phyloP scores from a whole-genome alignment of 2,888 invertebrate species.

The Tiphia femorata region DNA sequence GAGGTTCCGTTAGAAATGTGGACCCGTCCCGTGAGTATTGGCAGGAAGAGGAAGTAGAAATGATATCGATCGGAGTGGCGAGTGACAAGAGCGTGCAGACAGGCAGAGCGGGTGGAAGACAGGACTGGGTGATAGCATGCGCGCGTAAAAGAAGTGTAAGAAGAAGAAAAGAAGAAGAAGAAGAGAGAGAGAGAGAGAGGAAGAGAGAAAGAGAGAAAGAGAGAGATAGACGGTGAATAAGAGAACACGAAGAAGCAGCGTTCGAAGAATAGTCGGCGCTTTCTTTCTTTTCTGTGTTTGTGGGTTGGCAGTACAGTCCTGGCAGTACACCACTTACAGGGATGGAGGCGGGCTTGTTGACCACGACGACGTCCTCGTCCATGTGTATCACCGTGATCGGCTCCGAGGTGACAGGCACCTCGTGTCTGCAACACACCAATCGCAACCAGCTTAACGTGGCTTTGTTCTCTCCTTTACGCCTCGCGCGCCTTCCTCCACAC shows the following conservation, averaged over 20 bases:
- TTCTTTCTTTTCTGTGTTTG: too few relatives aligned
- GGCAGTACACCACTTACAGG: slow-evolving; percentile 94
- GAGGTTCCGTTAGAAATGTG: too few relatives aligned
- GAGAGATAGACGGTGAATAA: not conserved
- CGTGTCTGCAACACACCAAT: slow-evolving; percentile 88
- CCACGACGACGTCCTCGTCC: slow-evolving; percentile 99
- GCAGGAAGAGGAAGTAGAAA: too few relatives aligned
- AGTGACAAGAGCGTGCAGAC: too few relatives aligned
- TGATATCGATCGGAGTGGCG: too few relatives aligned
- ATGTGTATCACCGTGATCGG: slow-evolving; percentile 97
- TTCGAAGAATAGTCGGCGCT: slow-evolving; percentile 25
- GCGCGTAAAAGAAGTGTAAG: not conserved
- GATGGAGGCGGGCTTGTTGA: slow-evolving; percentile 99
- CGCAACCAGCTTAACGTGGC: slow-evolving; percentile 69
- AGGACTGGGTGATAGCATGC: not conserved
- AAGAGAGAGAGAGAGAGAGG: slow-evolving; percentile 11
- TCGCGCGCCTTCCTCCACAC: slow-evolving; percentile 14
- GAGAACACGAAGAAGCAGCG: not conserved
- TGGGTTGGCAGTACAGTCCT: slow-evolving; percentile 68
- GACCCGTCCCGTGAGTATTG: too few relatives aligned
- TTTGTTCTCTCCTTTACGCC: slow-evolving; percentile 50
- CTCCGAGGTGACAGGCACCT: slow-evolving; percentile 97
- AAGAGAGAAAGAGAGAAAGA: slow-evolving; percentile 1
- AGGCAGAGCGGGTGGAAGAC: too few relatives aligned
- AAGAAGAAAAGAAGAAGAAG: not conserved